Evolutionary conservation across 2,888 invertebrate species (phyloP), one percentile per base, ranked within the genome.

Genomic region (Clostera curtula): DNA sequence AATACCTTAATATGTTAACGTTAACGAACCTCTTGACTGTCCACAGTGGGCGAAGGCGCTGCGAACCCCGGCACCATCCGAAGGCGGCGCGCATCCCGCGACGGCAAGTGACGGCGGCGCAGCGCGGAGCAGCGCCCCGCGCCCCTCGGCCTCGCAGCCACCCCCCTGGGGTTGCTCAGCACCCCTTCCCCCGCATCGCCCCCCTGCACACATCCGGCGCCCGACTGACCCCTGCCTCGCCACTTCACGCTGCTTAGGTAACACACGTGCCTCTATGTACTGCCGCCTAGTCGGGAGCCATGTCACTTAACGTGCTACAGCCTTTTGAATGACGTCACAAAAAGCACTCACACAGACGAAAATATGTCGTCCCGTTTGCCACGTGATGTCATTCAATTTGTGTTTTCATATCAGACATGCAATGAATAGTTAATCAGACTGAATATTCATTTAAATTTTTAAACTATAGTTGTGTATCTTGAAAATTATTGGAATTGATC

Each of bases 71-170:
- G 70, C 41, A 65, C 56, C 35, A 67, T 60, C 38, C 83, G 87
- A 49, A 83, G 90, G 57, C 85, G 90, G 64, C 88, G 90, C 63
- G 84, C 86, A 49, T 90, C 89, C 41, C 88, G 90, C 70, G 90
- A 90, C 80, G 89, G 87, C 85, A 90, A 90, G 90, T 91, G 90
- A 90, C 88, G 86, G 72, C 74, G 82, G 87, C 84, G 75, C 62
- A 77, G 73, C 74, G 75, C 84, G 84, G 82, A 72, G 68, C 73
- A 71, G 69, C 64, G 64, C 66, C 73, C 72, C 62, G 70, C 65
- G 68, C 41, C 42, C 35, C 37, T 24, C 40, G 32, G 34, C 48
- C 38, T 38, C 30, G 27, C 38, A 48, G 14, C 29, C 27, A 14
- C 25, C 31, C 25, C 24, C 17, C 26, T 42, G 33, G 31, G 31